Percentiles rank a stretch among this genome's conserved stretches.
Evolutionary conservation across 2,797 vertebrate species (phyloP).

Genomic region (Rhynchotus rufescens): DNA sequence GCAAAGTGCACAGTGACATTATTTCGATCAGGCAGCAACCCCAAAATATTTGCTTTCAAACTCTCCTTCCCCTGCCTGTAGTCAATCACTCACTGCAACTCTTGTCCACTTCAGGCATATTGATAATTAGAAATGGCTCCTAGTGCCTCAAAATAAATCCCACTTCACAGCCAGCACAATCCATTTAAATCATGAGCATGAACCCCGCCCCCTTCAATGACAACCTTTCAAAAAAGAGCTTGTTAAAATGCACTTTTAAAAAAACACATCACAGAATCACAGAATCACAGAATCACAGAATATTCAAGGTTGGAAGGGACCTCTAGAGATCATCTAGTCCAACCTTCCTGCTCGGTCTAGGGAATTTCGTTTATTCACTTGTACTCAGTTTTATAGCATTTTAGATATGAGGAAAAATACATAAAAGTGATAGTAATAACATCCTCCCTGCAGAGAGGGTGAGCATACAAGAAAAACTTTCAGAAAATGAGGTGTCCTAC

Average conservation of each 20-base stretch:
- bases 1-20: neutral
- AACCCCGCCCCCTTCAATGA: neutral
- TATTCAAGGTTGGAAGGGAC: too few species aligned
- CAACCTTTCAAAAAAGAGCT: fast-evolving
- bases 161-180: neutral
- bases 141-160: neutral
- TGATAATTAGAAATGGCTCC: neutral
- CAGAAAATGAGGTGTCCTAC: neutral
- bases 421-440: fast-evolving
- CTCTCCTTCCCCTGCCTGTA: neutral
- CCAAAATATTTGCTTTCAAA: neutral
- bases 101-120: neutral
- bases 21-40: neutral
- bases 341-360: fast-evolving
- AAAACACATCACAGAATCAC: too few species aligned
- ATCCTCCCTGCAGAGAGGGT: neutral
- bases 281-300: too few species aligned
- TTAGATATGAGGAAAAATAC: neutral
- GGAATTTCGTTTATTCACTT: neutral
- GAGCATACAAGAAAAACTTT: neutral
- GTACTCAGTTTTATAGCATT: neutral
- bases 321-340: too few species aligned
- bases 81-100: neutral
- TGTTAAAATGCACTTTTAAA: neutral
- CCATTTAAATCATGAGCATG: neutral